These are phyloP conservation scores for Drosophila paulistorum DNA, from an alignment of 1,140 invertebrate genomes.

Conservation along the genomic window DNA sequence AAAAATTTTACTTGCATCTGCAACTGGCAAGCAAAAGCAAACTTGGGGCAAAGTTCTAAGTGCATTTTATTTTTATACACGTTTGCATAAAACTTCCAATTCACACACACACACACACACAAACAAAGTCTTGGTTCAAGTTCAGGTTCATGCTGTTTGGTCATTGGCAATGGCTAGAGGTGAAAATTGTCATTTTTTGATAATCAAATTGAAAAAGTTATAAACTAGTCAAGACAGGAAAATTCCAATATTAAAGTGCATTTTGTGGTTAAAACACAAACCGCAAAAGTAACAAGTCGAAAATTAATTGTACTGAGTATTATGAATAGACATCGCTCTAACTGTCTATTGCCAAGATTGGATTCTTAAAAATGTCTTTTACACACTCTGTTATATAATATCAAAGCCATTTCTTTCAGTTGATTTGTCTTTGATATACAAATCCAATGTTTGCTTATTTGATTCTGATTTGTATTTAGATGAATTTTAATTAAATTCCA, in stretches of 20 bases:
- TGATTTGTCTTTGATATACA: constrained; percentile 8
- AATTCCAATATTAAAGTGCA: too few relatives aligned
- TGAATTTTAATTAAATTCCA: constrained; percentile 74
- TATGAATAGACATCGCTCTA: too few relatives aligned
- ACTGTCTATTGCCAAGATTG: too few relatives aligned
- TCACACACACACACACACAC: constrained; percentile 20
- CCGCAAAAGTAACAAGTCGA: too few relatives aligned
- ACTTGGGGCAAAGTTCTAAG: constrained; percentile 48
- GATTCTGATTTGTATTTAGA: constrained; percentile 9
- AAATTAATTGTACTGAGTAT: too few relatives aligned
- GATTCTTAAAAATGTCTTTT: too few relatives aligned
- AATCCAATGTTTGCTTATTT: constrained; percentile 32
- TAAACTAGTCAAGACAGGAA: not conserved
- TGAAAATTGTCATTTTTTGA: constrained; percentile 6
- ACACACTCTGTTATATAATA: too few relatives aligned
- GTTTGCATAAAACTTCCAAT: constrained; percentile 25
- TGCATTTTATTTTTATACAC: constrained; percentile 42
- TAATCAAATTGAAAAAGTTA: not conserved
- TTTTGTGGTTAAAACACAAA: too few relatives aligned
- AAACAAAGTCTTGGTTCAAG: constrained; percentile 19
- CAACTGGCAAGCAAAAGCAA: constrained; percentile 40
- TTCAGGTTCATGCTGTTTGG: constrained; percentile 23
- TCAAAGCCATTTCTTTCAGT: not conserved
- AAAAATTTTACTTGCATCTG: constrained; percentile 51
- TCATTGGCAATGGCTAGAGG: not conserved